Base-by-base conservation (phyloP, 2,888 invertebrate species). In the Chrysodeixis includens region DNA sequence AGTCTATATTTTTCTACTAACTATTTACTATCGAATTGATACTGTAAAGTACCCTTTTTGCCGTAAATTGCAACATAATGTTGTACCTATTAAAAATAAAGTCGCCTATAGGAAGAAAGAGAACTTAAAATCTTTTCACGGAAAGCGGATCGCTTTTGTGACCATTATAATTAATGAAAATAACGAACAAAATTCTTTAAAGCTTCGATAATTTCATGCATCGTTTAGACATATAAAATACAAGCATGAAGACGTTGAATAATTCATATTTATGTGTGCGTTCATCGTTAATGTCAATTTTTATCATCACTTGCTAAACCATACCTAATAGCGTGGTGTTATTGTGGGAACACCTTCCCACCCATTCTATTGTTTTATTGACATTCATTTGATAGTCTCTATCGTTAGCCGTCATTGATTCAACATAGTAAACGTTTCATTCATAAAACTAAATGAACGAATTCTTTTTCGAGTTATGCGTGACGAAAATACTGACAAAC, bases 181-280 rank as follows among this genome's bases (percentile, higher is more conserved):
- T 65, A 71, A 71, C 58, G 67, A 78, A 73, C 61, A 63, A 73
- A 59, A 69, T 68, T 65, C 74, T 68, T 69, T 53, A 77, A 69
- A 72, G 76, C 79, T 85, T 85, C 82, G 69, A 80, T 81, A 77
- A 86, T 86, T 86, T 85, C 83, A 86, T 82, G 83, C 78, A 83
- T 85, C 79, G 79, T 83, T 85, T 81, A 73, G 68, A 69, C 71
- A 75, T 81, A 83, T 76, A 80, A 80, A 78, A 81, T 74, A 78
- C 78, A 83, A 77, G 81, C 83, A 83, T 81, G 76, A 79, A 82
- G 69, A 70, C 75, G 80, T 81, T 84, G 83, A 82, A 83, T 82
- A 79, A 85, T 83, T 77, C 72, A 81, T 78, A 82, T 82, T 81
- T 84, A 81, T 81, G 79, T 83, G 74, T 71, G 77, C 69, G 71